Conservation (phyloP, 37 sponge, comb jelly and placozoan species). For the Geodia barretti region DNA sequence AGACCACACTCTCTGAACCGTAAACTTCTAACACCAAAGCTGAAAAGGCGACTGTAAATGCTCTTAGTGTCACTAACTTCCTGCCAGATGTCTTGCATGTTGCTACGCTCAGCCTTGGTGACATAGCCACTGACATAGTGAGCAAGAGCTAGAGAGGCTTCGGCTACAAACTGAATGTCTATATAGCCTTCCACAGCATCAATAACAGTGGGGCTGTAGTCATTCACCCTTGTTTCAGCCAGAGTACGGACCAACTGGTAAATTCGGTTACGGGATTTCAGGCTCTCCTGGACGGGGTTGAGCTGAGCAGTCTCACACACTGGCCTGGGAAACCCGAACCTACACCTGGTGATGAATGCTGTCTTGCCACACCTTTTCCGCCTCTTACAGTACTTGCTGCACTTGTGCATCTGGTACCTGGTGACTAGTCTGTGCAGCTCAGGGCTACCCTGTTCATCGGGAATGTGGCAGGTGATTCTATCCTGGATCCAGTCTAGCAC, state of each 20-base stretch:
- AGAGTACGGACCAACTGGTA: slow-evolving; percentile 25
- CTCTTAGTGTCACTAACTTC: slow-evolving; percentile 27
- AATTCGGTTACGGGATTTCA: slow-evolving; percentile 26
- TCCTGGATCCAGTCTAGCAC: slow-evolving; percentile 36
- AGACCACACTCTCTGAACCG: slow-evolving; percentile 45
- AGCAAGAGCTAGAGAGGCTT: slow-evolving; percentile 41
- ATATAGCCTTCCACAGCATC: slow-evolving; percentile 57
- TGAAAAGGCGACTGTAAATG: slow-evolving; percentile 34
- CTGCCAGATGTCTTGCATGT: slow-evolving; percentile 50
- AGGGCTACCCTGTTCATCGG: slow-evolving; percentile 37
- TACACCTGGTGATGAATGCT: slow-evolving; percentile 45
- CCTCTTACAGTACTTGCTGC: too few relatives aligned
- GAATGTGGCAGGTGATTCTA: slow-evolving; percentile 62
- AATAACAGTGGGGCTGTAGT: slow-evolving; percentile 61
- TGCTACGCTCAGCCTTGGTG: slow-evolving; percentile 62
- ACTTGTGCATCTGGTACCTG: slow-evolving; percentile 29
- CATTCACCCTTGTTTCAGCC: slow-evolving; percentile 47
- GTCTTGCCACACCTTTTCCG: too few relatives aligned
- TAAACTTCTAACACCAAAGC: slow-evolving; percentile 29
- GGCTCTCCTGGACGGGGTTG: slow-evolving; percentile 21
- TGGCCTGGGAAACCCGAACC: slow-evolving; percentile 49
- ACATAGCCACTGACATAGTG: slow-evolving; percentile 58
- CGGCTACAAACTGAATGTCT: slow-evolving; percentile 52
- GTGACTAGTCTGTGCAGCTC: slow-evolving; percentile 55
- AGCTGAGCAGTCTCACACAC: slow-evolving; percentile 6